Evolutionary conservation across 1,140 invertebrate genomes (phyloP), one percentile per base, ranked within the genome.

Genomic region (Octopus sinensis): DNA sequence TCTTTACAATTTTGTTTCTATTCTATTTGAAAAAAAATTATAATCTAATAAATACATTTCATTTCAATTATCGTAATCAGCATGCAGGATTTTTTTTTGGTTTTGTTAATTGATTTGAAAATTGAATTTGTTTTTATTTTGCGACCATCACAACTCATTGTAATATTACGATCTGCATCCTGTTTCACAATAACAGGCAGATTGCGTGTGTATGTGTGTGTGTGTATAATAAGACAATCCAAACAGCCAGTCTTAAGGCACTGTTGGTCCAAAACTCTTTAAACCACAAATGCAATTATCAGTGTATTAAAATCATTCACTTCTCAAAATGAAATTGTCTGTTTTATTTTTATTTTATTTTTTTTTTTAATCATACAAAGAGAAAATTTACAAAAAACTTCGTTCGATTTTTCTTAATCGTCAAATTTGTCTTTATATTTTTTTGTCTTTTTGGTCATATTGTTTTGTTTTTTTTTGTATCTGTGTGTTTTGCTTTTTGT

Each of bases 251-350:
- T 6, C 30, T 9, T 73, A 73, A 73, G 68, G 68, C 68, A 73
- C 68, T 73, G 68, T 73, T 73, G 68, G 68, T 73, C 30, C 68
- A 73, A 23, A n/a, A n/a, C 6, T 73, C 17, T n/a, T 73, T 62
- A 73, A 73, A 73, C 68, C 68, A 17, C 30, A 43, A 43, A 43
- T 43, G 30, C 30, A 43, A 43, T 43, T 43, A 43, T 43, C 30
- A 43, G 30, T 43, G 30, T 43, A 43, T 43, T 43, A 43, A 43
- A 43, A 73, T 73, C 13, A 12, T 13, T 73, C 68, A 73, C 30
- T 73, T 23, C 68, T 23, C 68, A 73, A 23, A n/a, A 73, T 23
- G 68, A 73, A 13, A 17, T 12, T 73, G 17, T 17, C 30, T 62
- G 56, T 13, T 6, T 73, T 73, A 73, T 73, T 6, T 73, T 12